Percentiles rank a stretch among this genome's conserved stretches.
Conservation (phyloP, 2,113 vertebrate species). For the Athene noctua region DNA sequence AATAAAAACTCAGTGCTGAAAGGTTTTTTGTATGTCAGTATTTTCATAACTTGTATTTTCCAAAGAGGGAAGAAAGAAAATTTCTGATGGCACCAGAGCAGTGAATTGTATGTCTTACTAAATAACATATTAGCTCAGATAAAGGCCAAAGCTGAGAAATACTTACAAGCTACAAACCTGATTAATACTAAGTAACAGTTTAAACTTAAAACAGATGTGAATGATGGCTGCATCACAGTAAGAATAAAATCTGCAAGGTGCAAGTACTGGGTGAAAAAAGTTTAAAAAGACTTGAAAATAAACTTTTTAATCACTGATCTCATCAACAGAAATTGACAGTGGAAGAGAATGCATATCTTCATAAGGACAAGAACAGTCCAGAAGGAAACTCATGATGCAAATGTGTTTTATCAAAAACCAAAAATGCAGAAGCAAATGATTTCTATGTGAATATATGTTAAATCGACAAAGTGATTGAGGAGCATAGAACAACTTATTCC, state of each 20-base stretch:
- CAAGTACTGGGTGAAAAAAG: not conserved
- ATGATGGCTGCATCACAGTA: not conserved
- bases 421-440: not conserved
- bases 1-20: not conserved
- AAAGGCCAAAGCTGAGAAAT: not conserved
- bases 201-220: not conserved
- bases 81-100: not conserved
- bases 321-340: not conserved
- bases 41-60: not conserved
- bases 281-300: not conserved
- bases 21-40: not conserved
- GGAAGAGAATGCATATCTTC: not conserved
- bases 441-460: not conserved
- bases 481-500: not conserved
- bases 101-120: not conserved
- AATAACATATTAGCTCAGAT: not conserved
- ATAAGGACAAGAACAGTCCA: not conserved
- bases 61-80: not conserved
- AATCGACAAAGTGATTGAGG: not conserved
- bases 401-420: not conserved
- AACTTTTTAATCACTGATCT: not conserved
- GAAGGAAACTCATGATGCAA: not conserved
- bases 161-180: not conserved
- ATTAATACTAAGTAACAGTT: not conserved
- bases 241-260: not conserved